These are phyloP conservation scores for Chrysolina haemoptera DNA, from an alignment of 2,888 invertebrate genomes.

Conservation along the genomic window DNA sequence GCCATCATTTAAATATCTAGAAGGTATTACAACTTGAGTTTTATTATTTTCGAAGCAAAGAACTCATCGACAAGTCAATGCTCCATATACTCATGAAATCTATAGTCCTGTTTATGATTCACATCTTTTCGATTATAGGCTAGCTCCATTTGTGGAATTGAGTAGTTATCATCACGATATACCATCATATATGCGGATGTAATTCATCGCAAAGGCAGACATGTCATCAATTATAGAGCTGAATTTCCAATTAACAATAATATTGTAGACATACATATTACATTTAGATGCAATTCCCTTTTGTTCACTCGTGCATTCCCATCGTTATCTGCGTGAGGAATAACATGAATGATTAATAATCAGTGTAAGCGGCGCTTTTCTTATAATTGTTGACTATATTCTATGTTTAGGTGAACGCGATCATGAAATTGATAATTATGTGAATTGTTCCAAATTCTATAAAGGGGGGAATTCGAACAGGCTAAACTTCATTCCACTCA, in stretches of 20 bases:
- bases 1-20: too few species aligned
- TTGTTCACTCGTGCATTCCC: slow-evolving; percentile 14
- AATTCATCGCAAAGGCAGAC: slow-evolving; percentile 12
- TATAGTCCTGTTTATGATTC: too few species aligned
- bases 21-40: too few species aligned
- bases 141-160: background rate
- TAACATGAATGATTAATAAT: slow-evolving; percentile 16
- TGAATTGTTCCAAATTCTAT: too few species aligned
- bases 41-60: too few species aligned
- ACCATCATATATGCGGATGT: background rate
- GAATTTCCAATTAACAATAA: slow-evolving; percentile 20
- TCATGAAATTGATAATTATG: background rate
- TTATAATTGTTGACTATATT: background rate
- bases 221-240: slow-evolving; percentile 18
- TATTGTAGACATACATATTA: slow-evolving; percentile 18
- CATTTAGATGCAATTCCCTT: slow-evolving; percentile 15
- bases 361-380: background rate
- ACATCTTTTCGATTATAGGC: too few species aligned
- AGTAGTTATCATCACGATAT: slow-evolving; percentile 5
- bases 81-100: too few species aligned
- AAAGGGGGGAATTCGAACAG: too few species aligned
- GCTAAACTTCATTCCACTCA: too few species aligned
- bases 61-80: too few species aligned
- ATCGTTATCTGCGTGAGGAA: background rate
- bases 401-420: background rate